Evolutionary conservation across 2,797 vertebrate genomes (phyloP), one percentile per base, ranked within the genome.

Genomic region (Mallotus villosus): DNA sequence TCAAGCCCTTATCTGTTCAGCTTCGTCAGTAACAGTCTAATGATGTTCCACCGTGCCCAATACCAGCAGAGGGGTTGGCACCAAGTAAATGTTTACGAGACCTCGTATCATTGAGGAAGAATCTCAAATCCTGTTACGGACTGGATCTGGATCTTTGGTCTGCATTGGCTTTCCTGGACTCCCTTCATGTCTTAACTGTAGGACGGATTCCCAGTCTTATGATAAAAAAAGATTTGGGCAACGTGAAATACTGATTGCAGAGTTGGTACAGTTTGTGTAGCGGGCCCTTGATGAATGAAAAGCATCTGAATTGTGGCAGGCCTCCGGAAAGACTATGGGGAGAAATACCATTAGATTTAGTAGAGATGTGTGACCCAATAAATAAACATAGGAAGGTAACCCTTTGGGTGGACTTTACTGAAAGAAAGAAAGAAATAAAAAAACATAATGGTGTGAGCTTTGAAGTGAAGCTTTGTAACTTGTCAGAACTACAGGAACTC

Each of bases 251-350:
- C 78, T 88, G 81, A 90, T 87, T 89, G 87, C 84, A 90, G 78
- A 73, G 85, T 78, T 85, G 88, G 85, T 87, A 81, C 68, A 82
- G 84, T 71, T 75, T 79, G 76, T 78, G 82, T 88, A 79, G 82
- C 79, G 49, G 65, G 61, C 57, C 64, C 76, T 86, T 95, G 93
- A 95, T 93, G 88, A 94, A 96, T 95, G 90, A 94, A 93, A 93
- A 90, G 86, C 84, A 90, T 65, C 88, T 88, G 79, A 71, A 81
- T 84, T 82, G 88, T 93, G 93, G 92, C 92, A 91, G 87, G 76
- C 64, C 59, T 87, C 90, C 90, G 91, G 84, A 70, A 86, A 83
- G 76, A 92, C 92, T 81, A 78, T 83, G 70, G 74, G 76, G 71
- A 74, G 80, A 92, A 92, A 92, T 80, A 84, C 75, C 68, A 82